A percentile compares a stretch with the other conserved stretches of the same genome.
phyloP scores from a whole-genome alignment of 2,797 vertebrate genomes.

The Platyrinchus mystaceus region DNA sequence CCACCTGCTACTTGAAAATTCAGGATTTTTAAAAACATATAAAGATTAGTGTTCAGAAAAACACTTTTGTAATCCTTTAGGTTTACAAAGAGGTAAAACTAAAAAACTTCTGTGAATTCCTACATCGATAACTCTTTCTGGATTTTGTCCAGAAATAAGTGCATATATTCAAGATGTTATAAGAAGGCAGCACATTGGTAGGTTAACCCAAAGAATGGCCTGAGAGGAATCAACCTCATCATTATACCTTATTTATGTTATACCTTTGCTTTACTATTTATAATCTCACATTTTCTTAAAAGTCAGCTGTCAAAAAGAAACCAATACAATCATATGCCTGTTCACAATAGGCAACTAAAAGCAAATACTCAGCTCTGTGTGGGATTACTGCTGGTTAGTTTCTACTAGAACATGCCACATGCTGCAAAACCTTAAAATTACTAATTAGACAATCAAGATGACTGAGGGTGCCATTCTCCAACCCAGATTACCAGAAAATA shows the following conservation, averaged over 20 bases:
- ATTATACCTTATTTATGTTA: neutral
- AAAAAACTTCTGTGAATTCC: neutral
- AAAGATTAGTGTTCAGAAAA: neutral
- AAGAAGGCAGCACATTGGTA: neutral
- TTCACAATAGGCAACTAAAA: neutral
- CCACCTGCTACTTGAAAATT: neutral
- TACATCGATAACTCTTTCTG: fast-evolving
- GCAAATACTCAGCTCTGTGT: neutral
- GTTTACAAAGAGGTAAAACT: neutral
- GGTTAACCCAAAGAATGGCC: neutral
- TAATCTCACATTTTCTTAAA: neutral
- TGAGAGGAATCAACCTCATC: neutral
- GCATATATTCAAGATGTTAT: neutral
- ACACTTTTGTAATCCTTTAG: neutral
- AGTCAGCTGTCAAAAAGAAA: neutral
- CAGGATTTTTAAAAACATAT: neutral
- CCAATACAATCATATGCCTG: neutral
- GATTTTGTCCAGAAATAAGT: neutral
- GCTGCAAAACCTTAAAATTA: neutral
- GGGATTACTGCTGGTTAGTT: neutral
- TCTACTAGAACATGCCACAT: neutral
- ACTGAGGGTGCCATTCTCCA: neutral
- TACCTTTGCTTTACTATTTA: neutral
- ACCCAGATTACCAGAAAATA: neutral
- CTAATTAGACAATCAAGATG: neutral